phyloP scores from a whole-genome alignment of 2,797 vertebrate genomes.

The Orientallactaga sibirica region DNA sequence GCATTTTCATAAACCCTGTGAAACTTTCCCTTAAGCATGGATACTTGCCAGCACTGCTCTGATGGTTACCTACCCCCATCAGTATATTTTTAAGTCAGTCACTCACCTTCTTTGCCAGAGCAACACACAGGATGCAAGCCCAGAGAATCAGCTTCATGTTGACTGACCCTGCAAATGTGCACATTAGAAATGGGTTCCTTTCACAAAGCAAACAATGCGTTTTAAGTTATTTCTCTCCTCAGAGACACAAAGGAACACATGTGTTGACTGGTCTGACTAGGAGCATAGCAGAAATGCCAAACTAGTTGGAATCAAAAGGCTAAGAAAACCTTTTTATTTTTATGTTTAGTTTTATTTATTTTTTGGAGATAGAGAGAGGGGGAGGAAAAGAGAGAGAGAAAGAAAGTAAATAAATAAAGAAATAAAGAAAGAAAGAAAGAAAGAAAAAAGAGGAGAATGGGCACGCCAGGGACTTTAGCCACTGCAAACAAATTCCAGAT shows the following conservation, averaged over 20 bases:
- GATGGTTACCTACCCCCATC: neutral
- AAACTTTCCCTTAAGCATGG: neutral
- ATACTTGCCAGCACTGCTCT: neutral
- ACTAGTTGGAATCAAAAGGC: neutral
- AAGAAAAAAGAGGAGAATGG: neutral
- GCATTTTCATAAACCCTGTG: neutral
- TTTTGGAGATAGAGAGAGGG: neutral
- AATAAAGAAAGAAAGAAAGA: neutral
- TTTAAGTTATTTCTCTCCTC: constrained; percentile 10
- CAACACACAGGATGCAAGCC: constrained; percentile 51
- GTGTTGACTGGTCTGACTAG: neutral
- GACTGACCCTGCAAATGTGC: constrained; percentile 17
- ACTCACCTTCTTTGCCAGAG: constrained; percentile 73
- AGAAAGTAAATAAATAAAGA: neutral
- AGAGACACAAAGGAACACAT: neutral
- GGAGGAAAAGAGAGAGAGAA: neutral
- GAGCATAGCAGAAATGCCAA: neutral
- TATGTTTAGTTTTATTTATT: no score
- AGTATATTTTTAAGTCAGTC: neutral
- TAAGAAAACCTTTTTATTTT: neutral
- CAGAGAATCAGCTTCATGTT: constrained; percentile 75
- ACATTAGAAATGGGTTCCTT: constrained; percentile 8
- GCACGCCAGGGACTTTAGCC: no score
- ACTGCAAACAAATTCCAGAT: no score
- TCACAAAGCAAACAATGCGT: neutral